Evolutionary conservation across 2,113 vertebrate species (phyloP).

Genomic region (Podilymbus podiceps): DNA sequence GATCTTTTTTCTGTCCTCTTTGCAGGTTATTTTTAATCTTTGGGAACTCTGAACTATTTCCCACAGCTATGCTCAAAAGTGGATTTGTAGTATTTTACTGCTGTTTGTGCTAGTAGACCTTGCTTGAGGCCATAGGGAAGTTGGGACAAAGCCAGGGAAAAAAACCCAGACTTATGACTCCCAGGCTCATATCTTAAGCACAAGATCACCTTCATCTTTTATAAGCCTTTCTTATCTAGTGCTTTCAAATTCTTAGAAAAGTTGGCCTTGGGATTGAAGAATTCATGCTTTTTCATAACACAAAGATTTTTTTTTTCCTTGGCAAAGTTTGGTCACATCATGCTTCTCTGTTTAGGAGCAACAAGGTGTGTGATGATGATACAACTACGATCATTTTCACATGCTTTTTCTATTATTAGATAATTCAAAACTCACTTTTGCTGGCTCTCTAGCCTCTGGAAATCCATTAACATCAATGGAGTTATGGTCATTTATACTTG

Average conservation of each 20-base stretch:
- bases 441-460: background rate
- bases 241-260: background rate
- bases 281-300: background rate
- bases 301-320: background rate
- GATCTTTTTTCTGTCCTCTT: background rate
- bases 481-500: background rate
- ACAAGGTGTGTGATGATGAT: background rate
- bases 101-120: background rate
- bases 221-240: background rate
- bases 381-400: background rate
- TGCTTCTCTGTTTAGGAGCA: background rate
- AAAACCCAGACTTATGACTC: background rate
- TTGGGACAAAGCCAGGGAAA: background rate
- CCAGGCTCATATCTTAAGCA: background rate
- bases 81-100: background rate
- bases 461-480: background rate
- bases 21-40: background rate
- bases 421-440: background rate
- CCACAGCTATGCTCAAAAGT: background rate
- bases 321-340: background rate
- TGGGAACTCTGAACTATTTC: background rate
- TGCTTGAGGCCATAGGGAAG: background rate
- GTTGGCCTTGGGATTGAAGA: background rate
- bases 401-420: background rate
- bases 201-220: background rate